phyloP scores from a whole-genome alignment of 2,888 invertebrate genomes.

The Parthenolecanium corni region DNA sequence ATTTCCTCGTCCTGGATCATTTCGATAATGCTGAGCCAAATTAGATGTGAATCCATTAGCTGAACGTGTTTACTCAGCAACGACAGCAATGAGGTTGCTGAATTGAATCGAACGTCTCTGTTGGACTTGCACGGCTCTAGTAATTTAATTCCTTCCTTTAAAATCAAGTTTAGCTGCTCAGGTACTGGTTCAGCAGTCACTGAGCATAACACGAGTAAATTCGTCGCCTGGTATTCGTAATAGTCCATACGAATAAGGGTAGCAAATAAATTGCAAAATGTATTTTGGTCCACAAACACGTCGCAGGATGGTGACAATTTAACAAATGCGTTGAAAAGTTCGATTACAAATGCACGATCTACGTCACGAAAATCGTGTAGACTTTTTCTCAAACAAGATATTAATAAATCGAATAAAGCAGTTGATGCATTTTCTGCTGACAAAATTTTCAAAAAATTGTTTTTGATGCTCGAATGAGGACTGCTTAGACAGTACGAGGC shows the following conservation, averaged over 20 bases:
- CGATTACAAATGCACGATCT: background rate
- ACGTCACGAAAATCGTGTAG: background rate
- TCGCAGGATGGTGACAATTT: background rate
- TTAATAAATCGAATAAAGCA: no score
- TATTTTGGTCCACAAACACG: background rate
- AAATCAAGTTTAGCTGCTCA: background rate
- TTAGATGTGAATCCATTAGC: background rate
- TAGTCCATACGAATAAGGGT: background rate
- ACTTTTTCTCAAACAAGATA: background rate
- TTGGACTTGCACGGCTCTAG: conserved; percentile 4
- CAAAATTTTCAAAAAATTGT: background rate
- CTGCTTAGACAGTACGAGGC: background rate
- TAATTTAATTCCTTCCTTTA: background rate
- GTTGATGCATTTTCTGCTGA: background rate
- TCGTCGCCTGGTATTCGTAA: conserved; percentile 10
- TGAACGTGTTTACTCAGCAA: background rate
- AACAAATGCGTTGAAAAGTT: background rate
- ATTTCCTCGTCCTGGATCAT: conserved; percentile 14
- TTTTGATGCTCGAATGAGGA: background rate
- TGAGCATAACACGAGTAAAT: background rate
- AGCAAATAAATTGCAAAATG: background rate
- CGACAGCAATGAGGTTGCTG: background rate
- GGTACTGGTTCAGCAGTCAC: background rate
- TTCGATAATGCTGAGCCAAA: conserved; percentile 1
- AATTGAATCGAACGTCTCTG: conserved; percentile 14